Percentiles rank a stretch among this genome's conserved stretches.
Conservation (phyloP, 2,888 invertebrate species). For the Apotomis capreana region DNA sequence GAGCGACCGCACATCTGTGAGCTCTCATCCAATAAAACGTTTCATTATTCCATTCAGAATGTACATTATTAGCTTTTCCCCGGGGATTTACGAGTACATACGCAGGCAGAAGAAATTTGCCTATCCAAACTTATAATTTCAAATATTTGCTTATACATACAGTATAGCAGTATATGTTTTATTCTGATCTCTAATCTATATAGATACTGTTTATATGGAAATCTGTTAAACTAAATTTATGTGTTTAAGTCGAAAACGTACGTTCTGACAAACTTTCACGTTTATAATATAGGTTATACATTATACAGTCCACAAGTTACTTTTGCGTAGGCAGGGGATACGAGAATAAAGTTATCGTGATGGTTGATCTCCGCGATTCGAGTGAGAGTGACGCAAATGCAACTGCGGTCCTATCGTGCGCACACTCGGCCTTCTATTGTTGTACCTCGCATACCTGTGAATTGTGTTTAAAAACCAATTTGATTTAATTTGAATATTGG, state of each 20-base stretch:
- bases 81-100: too few species aligned
- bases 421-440: slow-evolving; percentile 30
- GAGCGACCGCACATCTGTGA: slow-evolving; percentile 43
- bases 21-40: slow-evolving; percentile 21
- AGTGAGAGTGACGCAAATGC: slow-evolving; percentile 41
- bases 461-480: slow-evolving; percentile 13
- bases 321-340: slow-evolving; percentile 29
- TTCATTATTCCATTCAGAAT: slow-evolving; percentile 22
- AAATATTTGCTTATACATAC: too few species aligned
- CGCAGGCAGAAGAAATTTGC: too few species aligned
- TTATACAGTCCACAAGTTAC: slow-evolving; percentile 23
- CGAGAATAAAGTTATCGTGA: slow-evolving; percentile 33
- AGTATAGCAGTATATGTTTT: too few species aligned
- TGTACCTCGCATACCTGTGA: slow-evolving; percentile 2
- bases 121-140: too few species aligned
- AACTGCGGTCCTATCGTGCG: slow-evolving; percentile 31
- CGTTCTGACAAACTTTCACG: too few species aligned
- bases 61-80: too few species aligned
- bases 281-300: neutral
- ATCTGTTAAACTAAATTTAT: too few species aligned
- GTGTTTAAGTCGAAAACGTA: too few species aligned
- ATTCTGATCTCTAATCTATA: too few species aligned
- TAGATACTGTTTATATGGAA: too few species aligned
- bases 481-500: slow-evolving; percentile 4
- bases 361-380: slow-evolving; percentile 31